Base-by-base conservation (phyloP, 1,140 invertebrate species). In the Gonioctena quinquepunctata region DNA sequence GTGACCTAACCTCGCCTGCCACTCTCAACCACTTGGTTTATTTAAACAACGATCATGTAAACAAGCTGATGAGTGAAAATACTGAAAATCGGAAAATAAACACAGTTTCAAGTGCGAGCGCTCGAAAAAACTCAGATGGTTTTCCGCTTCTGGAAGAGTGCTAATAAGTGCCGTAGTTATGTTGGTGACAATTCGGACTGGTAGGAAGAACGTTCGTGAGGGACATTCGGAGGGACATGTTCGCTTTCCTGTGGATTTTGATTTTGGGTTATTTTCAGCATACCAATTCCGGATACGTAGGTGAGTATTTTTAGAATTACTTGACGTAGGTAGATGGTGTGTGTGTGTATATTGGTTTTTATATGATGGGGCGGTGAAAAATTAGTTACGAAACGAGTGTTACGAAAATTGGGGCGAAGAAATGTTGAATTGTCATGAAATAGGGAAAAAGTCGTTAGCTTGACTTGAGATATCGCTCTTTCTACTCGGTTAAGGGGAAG, bases 171-270 rank as follows among this genome's bases (percentile, higher is more conserved):
- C 18, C 60, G 26, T 25, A 62, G 59, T 69, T 42, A 69, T 69
- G 67, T 62, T 61, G 33, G 54, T 50, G 59, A 54, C 60, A 62
- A 62, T 26, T 13, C 26, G 27, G 54, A 69, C n/a, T 18, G 63
- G 16, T 3, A 28, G 25, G 33, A 42, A 42, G 33, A 42, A 42
- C 11, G 33, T 42, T 42, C 11, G 16, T 26, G 21, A 60, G n/a
- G 26, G 26, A 21, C 28, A 48, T 22, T 59, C 16, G 28, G 56
- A 69, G 48, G 60, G 48, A 62, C 33, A 69, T 69, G 67, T 48
- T 63, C 42, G 59, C 52, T 11, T 63, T 62, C 27, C 49, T 63
- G 52, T 69, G 48, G 67, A 56, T 63, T 3, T n/a, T 63, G 5
- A 4, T 69, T 52, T 69, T 49, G 18, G 26, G 60, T 60, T 42